Evolutionary conservation across 2,113 vertebrate species (phyloP).

Genomic region (Passer domesticus): DNA sequence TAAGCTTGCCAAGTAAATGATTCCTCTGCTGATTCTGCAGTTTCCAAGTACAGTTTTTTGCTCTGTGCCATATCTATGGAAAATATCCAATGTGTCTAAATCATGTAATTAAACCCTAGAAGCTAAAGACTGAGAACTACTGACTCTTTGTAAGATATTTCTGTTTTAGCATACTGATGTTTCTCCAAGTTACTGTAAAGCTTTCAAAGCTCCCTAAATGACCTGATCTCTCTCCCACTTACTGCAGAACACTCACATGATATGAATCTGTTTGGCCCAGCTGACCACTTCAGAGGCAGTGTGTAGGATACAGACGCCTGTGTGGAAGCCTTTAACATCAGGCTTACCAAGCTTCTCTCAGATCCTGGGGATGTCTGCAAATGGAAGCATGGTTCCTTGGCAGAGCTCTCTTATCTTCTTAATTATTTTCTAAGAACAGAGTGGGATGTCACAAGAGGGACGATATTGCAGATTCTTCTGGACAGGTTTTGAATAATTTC

Average conservation of each 20-base stretch:
- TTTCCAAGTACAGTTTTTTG: conserved; percentile 25
- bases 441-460: neutral
- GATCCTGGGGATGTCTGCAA: neutral
- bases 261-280: neutral
- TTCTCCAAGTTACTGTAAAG: neutral
- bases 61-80: conserved; percentile 10
- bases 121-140: neutral
- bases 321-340: neutral
- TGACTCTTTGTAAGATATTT: neutral
- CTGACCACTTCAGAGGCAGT: conserved; percentile 47
- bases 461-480: neutral
- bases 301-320: conserved; percentile 13
- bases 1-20: conserved; percentile 29
- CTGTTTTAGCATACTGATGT: neutral
- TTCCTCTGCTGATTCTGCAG: conserved; percentile 53
- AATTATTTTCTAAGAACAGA: neutral
- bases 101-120: conserved; percentile 38
- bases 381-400: neutral
- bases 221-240: conserved; percentile 22
- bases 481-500: neutral
- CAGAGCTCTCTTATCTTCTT: neutral
- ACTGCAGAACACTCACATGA: neutral
- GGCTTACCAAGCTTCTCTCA: neutral
- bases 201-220: conserved; percentile 25
- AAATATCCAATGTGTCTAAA: neutral